Evolutionary conservation across 2,797 vertebrate genomes (phyloP), one percentile per base, ranked within the genome.

Genomic region (Novumbra hubbsi): DNA sequence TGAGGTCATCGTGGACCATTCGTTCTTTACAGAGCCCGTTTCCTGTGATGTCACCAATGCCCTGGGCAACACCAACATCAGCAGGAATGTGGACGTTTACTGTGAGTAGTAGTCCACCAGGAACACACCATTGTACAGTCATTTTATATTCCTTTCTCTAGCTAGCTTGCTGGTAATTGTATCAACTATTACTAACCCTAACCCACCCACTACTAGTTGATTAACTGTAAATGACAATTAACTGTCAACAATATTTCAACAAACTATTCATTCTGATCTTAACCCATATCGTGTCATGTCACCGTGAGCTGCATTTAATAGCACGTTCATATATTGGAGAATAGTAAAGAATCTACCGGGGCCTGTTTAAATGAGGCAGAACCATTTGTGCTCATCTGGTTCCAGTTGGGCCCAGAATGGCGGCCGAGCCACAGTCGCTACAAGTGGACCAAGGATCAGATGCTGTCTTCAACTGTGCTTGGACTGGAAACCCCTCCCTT

Each of bases 21-120:
- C 95, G 0, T 97, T 95, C 88, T 97, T 95, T 90, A 95, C 95
- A 0, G 96, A 97, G 80, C 95, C 96, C 0, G 90, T 97, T 5
- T 97, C 96, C 79, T 97, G 96, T 0, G 96, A 97, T 86, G 96
- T 96, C 83, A 96, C 95, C 87, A 97, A 97, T 0, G 90, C 95
- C 0, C 87, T 97, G 84, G 96, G 96, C 72, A 96, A 94, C 88
- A 97, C 96, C 1, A 97, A 96, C 87, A 93, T 96, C 92, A 97
- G 96, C 89, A 93, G 95, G 55, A 96, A 95, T 0, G 96, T 96
- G 50, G 96, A 97, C 0, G 96, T 97, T 71, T 97, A 97, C 81
- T 97, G 96, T 97, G 83, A 96, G 96, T 93, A 38, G 0, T 0
- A 48, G 50, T 32, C 27, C 11, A 49, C 45, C 34, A 16, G 12